These are phyloP conservation scores for Ailurus styani DNA, from an alignment of 2,113 vertebrate genomes.

Conservation along the genomic window DNA sequence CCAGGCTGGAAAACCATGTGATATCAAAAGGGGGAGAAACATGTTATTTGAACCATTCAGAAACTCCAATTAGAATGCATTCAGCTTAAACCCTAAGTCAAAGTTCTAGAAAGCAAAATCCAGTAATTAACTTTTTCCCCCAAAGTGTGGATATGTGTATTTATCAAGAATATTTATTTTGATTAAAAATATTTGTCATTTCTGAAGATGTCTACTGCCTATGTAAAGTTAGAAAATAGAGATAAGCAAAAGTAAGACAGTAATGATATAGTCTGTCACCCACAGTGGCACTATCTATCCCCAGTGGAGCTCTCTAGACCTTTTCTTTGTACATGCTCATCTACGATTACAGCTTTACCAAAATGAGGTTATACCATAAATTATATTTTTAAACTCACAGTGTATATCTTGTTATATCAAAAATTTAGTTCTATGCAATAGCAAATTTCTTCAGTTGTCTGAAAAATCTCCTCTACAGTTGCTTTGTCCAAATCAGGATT, in stretches of 20 bases:
- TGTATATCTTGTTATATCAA: not conserved
- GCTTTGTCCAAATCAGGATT: not conserved
- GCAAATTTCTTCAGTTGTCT: not conserved
- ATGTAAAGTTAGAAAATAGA: not conserved
- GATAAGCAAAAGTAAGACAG: not conserved
- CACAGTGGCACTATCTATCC: not conserved
- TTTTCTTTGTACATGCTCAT: not conserved
- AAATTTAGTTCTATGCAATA: not conserved
- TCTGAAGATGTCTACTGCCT: not conserved
- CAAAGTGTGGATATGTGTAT: not conserved
- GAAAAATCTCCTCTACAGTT: not conserved
- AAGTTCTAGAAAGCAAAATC: not conserved
- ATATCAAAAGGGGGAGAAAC: not conserved
- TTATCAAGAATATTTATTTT: not conserved
- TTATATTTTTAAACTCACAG: not conserved
- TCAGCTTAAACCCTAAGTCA: not conserved
- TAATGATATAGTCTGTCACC: not conserved
- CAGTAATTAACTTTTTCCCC: not conserved
- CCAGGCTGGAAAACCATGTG: not conserved
- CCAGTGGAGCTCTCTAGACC: accelerated
- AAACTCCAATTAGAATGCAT: not conserved
- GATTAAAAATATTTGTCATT: not conserved
- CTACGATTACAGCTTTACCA: not conserved
- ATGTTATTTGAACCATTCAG: not conserved
- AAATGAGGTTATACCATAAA: not conserved